Evolutionary conservation across 2,113 vertebrate genomes (phyloP).

Genomic region (Rhea americana): DNA sequence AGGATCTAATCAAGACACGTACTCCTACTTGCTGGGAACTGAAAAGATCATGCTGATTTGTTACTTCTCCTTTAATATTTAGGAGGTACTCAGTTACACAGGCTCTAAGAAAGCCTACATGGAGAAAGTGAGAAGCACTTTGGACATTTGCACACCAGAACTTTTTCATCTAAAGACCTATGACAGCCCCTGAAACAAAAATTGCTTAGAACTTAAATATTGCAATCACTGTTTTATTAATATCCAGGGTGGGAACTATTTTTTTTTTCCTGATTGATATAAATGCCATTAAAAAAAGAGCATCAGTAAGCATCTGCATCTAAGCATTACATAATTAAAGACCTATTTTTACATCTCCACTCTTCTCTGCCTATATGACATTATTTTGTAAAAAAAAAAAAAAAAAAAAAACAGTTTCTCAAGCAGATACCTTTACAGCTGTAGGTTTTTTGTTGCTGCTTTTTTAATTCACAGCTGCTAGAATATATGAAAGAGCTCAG

Average conservation of each 20-base stretch:
- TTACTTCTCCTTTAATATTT: conserved; percentile 59
- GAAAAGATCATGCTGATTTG: conserved; percentile 59
- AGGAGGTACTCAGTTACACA: neutral
- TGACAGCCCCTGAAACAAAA: neutral
- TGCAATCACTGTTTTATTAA: neutral
- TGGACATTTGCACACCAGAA: neutral
- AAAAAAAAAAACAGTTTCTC: neutral
- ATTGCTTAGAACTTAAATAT: neutral
- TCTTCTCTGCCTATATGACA: neutral
- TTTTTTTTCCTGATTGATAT: neutral
- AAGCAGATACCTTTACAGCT: neutral
- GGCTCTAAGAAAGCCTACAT: neutral
- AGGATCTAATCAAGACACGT: conserved; percentile 64
- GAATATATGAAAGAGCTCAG: neutral
- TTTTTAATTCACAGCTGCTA: conserved; percentile 33
- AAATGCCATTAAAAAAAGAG: neutral
- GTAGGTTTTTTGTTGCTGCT: conserved; percentile 2
- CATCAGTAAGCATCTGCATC: neutral
- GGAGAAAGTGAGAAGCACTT: neutral
- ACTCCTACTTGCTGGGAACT: conserved; percentile 55
- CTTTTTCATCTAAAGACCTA: neutral
- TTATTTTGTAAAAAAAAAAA: neutral
- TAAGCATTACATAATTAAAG: neutral
- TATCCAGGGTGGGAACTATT: neutral
- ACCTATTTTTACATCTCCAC: neutral